Base-by-base conservation (phyloP, 2,797 vertebrate genomes). In the Hoplostethus mediterraneus region DNA sequence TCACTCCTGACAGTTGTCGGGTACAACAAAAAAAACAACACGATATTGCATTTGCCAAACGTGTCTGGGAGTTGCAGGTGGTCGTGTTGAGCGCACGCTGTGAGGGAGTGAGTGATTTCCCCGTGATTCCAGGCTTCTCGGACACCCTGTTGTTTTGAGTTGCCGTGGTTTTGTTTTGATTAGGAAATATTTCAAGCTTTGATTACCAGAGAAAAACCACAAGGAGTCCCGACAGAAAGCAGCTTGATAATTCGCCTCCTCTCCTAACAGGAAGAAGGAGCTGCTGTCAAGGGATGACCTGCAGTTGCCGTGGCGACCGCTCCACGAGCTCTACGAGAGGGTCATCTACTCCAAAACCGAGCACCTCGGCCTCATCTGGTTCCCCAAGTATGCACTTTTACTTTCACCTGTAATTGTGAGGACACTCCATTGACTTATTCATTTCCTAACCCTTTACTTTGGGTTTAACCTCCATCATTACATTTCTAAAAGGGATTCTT, bases 301-400 rank as follows among this genome's bases (percentile, higher is more conserved):
- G 30, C 95, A 98, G 93, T 95, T 99, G 81, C 97, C 97, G 30
- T 99, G 98, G 98, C 94, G 95, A 90, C 97, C 98, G 0, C 95
- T 99, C 64, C 97, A 97, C 75, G 94, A 96, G 85, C 95, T 98
- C 88, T 90, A 98, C 51, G 97, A 99, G 86, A 96, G 95, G 87
- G 96, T 98, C 73, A 87, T 97, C 45, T 98, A 97, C 88, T 99
- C 98, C 75, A 99, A 99, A 92, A 98, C 96, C 0, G 98, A 99
- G 86, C 97, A 98, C 87, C 96, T 99, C 49, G 97, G 97, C 77
- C 96, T 99, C 88, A 95, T 98, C 91, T 99, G 98, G 97, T 98
- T 98, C 92, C 98, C 98, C 79, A 99, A 96, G 98, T 99, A 97
- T 60, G 86, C 67, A 3, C 6, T 45, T 71, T 69, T 51, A 63